Base-by-base conservation (phyloP, 2,113 vertebrate genomes). In the Gallinago undulata region DNA sequence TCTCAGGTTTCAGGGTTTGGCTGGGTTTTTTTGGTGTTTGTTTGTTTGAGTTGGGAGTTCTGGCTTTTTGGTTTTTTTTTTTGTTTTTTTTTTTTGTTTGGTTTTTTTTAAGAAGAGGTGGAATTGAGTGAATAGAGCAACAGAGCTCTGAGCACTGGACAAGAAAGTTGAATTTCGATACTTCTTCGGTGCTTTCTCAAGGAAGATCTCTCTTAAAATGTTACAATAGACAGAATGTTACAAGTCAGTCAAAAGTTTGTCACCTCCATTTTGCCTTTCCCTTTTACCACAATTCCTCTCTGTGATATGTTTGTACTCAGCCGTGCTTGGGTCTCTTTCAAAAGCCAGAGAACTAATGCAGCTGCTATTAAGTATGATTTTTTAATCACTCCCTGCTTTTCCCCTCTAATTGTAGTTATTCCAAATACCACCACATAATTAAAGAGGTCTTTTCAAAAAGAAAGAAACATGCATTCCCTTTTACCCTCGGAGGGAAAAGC, bases 381-480 rank as follows among this genome's bases (percentile, higher is more conserved):
- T 95, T 96, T 96, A 97, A 98, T 97, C 94, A 96, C 77, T 87
- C 93, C 79, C 90, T 95, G 95, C 92, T 97, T 97, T 97, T 92
- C 33, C 66, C 63, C 75, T 94, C 69, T 97, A 97, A 97, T 83
- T 98, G 83, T 95, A 96, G 93, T 96, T 96, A 97, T 96, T 97
- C 79, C 87, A 97, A 90, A 74, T 86, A 97, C 79, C 77, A 88
- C 33, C 47, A 95, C 85, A 85, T 97, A 96, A 97, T 95, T 96
- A 94, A 66, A 82, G 81, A 93, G 81, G 59, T 70, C 77, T 96
- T 93, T 95, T 95, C 77, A 93, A 96, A 60, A 93, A 84, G 76
- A 81, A 89, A 59, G 23, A 97, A 95, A 70, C 69, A 92, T n/a
- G 48, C 57, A 88, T 90, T 94, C 66, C 64, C 70, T 88, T 94